Evolutionary conservation across 1,140 invertebrate genomes (phyloP).

Genomic region (Habropoda laboriosa): DNA sequence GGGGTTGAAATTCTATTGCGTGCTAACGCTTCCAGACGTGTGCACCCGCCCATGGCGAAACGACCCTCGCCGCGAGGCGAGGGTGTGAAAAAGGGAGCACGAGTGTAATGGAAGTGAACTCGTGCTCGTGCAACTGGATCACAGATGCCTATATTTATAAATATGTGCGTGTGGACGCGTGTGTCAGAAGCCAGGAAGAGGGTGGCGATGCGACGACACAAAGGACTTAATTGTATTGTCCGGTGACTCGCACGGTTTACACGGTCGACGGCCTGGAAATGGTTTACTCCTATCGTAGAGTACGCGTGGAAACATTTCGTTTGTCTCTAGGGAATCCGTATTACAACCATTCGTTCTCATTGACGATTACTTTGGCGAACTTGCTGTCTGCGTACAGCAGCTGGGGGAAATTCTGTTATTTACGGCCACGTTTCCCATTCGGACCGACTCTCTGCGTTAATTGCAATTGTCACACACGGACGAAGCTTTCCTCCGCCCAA

Average conservation of each 20-base stretch:
- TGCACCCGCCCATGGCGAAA: slow-evolving; percentile 6
- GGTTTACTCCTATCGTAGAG: slow-evolving; percentile 27
- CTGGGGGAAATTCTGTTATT: slow-evolving; percentile 1
- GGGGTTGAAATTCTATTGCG: slow-evolving; percentile 2
- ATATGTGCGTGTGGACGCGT: slow-evolving; percentile 30
- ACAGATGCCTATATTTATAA: slow-evolving; percentile 40
- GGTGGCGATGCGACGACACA: slow-evolving; percentile 21
- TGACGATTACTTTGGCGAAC: not conserved
- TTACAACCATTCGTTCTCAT: slow-evolving; percentile 1
- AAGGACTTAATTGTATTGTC: slow-evolving; percentile 46
- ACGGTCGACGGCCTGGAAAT: slow-evolving; percentile 47
- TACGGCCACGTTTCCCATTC: not conserved
- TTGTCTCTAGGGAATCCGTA: slow-evolving; percentile 26
- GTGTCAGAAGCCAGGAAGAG: slow-evolving; percentile 32
- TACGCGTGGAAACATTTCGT: not conserved
- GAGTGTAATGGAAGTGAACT: slow-evolving; percentile 21
- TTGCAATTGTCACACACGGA: not conserved
- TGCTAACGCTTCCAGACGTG: not conserved
- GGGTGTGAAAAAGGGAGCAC: slow-evolving; percentile 27
- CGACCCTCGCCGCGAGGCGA: slow-evolving; percentile 10
- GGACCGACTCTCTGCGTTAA: not conserved
- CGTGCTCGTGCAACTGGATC: slow-evolving; percentile 38
- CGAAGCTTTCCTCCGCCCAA: no score
- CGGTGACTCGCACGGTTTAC: slow-evolving; percentile 35
- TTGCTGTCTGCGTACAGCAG: not conserved